A percentile compares a stretch with the other conserved stretches of the same genome.
Evolutionary conservation across 2,888 invertebrate genomes (phyloP).

Genomic region (Dioctria rufipes): DNA sequence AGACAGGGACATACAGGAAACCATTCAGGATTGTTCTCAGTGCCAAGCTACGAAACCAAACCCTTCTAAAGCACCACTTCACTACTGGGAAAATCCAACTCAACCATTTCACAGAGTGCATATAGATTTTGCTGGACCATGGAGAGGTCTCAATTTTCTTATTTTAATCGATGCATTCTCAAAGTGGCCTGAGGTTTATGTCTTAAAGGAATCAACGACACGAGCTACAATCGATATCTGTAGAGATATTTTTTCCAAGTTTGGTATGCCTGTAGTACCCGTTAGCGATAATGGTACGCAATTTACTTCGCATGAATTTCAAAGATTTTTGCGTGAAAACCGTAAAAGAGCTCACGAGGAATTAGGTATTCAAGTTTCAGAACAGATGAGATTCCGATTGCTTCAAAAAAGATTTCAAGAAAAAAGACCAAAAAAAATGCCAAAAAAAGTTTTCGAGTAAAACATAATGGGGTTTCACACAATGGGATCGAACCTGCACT

Average conservation of each 20-base stretch:
- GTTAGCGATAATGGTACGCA: conserved; percentile 56
- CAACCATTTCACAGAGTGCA: conserved; percentile 61
- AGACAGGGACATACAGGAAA: conserved; percentile 60
- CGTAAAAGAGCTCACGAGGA: too few species aligned
- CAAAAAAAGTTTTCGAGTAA: too few species aligned
- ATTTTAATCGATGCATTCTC: conserved; percentile 68
- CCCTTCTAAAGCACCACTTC: conserved; percentile 55
- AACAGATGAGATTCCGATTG: too few species aligned
- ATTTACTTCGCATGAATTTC: conserved; percentile 53
- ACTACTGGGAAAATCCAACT: conserved; percentile 57
- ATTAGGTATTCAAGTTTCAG: too few species aligned
- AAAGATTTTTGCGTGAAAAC: conserved; percentile 45
- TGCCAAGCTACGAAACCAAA: conserved; percentile 53
- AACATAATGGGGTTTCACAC: too few species aligned
- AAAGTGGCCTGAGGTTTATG: conserved; percentile 69
- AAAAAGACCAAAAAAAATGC: too few species aligned
- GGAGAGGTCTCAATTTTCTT: conserved; percentile 61
- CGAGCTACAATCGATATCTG: conserved; percentile 57
- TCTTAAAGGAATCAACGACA: conserved; percentile 59
- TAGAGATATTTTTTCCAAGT: conserved; percentile 59
- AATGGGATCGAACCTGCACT: too few species aligned
- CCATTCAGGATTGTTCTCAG: conserved; percentile 56
- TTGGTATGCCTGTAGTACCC: conserved; percentile 56
- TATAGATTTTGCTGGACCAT: conserved; percentile 60
- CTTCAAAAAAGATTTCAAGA: too few species aligned